Evolutionary conservation across 2,113 vertebrate genomes (phyloP), one percentile per base, ranked within the genome.

Genomic region (Pholis gunnellus): DNA sequence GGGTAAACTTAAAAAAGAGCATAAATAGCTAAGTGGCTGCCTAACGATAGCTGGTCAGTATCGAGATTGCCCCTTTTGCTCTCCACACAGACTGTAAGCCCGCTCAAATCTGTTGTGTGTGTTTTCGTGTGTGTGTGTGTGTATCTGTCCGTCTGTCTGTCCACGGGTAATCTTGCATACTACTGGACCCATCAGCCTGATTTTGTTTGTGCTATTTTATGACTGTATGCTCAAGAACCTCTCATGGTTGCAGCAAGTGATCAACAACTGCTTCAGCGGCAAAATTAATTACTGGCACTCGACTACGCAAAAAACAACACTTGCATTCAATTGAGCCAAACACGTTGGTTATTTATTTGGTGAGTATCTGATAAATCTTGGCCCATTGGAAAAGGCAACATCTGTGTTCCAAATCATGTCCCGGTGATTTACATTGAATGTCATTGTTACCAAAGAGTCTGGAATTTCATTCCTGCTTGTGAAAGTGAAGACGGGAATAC

Each of bases 401-500:
- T 72, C 59, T 74, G 65, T 61, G 10, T 50, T 78, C 73, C 56
- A 69, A 65, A 86, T 77, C 50, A 67, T 56, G 34, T 31, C n/a
- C 61, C 29, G 69, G 46, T 31, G 76, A 87, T 84, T 82, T 76
- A 25, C 63, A 61, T 40, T 36, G 29, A 31, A 13, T 2, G 31
- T 44, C 34, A 9, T 60, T 18, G 31, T 25, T 72, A 66, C 67
- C 63, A 76, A 6, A 6, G 14, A 46, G 71, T 75, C 78, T 72
- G 74, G 44, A 73, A 54, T 81, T 81, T 75, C 10, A 61, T 85
- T 75, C 74, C 34, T 38, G 36, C 38, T 40, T 36, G 64, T 83
- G 63, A 86, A 81, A 81, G 46, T 22, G 9, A 72, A 52, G 50
- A 34, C 29, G 17, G 54, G 29, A 70, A 46, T 59, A 56, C 59